phyloP scores from a whole-genome alignment of 2,888 invertebrate genomes.

The Acanthococcus lagerstroemiae region DNA sequence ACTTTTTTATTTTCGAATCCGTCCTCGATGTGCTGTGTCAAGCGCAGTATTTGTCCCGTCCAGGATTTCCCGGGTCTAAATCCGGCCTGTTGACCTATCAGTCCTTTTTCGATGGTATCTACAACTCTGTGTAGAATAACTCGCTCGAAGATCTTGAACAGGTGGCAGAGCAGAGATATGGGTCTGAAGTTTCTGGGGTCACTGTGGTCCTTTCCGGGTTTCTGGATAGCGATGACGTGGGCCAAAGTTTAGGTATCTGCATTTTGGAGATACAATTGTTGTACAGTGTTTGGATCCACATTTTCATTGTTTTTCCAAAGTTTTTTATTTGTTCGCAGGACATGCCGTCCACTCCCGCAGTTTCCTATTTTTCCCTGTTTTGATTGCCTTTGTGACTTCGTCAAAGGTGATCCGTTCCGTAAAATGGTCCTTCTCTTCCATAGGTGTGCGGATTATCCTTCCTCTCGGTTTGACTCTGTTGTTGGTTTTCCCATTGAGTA shows the following conservation, averaged over 20 bases:
- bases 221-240: conserved; percentile 1
- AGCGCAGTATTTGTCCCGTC: neutral
- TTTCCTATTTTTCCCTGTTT: no score
- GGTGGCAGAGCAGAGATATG: conserved; percentile 19
- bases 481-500: neutral
- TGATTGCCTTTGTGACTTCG: neutral
- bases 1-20: neutral
- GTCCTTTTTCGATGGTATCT: neutral
- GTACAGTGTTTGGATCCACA: neutral
- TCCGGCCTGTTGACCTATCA: neutral
- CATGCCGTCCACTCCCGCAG: conserved; percentile 2
- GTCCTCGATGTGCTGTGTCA: conserved; percentile 4
- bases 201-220: conserved; percentile 1
- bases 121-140: no score
- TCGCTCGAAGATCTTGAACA: conserved; percentile 5
- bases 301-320: neutral
- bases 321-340: conserved; percentile 1
- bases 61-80: neutral
- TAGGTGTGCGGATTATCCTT: neutral
- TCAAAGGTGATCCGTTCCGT: neutral
- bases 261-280: neutral
- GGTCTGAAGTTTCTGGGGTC: conserved; percentile 5
- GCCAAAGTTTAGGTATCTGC: neutral
- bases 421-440: no score
- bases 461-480: neutral